A percentile compares a stretch with the other conserved stretches of the same genome.
phyloP scores from a whole-genome alignment of 2,113 vertebrate genomes.

The Parotia lawesii region DNA sequence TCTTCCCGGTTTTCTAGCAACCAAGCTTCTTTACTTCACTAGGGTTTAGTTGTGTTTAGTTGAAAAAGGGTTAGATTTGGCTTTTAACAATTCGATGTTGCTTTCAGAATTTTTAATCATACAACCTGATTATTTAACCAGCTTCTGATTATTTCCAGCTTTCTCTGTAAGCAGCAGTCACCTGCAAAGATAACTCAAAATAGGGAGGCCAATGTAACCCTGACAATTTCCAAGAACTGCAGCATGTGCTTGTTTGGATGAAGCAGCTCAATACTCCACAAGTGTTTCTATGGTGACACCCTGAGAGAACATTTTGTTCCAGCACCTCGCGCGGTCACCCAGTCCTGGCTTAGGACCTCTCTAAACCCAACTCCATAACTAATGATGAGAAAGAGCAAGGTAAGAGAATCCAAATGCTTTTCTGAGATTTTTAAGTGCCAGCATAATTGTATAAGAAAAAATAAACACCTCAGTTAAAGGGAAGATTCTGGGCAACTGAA shows the following conservation, averaged over 20 bases:
- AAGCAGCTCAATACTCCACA: background rate
- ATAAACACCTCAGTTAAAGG: background rate
- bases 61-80: background rate
- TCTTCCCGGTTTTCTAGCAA: background rate
- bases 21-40: background rate
- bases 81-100: background rate
- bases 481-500: background rate
- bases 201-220: background rate
- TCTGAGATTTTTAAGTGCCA: background rate
- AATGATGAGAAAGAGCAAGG: background rate
- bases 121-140: background rate
- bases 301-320: constrained; percentile 1
- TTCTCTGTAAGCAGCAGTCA: background rate
- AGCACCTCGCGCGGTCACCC: background rate
- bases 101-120: background rate
- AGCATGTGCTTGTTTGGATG: background rate
- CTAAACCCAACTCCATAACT: background rate
- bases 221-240: background rate
- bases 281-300: constrained; percentile 18
- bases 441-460: background rate
- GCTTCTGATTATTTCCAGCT: background rate
- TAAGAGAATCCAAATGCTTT: background rate
- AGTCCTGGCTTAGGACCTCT: background rate
- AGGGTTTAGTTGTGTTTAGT: background rate
- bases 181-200: background rate